These are phyloP conservation scores for Epizoanthus illoricatus DNA, from an alignment of 92 coral and sea anemone species.

Conservation along the genomic window DNA sequence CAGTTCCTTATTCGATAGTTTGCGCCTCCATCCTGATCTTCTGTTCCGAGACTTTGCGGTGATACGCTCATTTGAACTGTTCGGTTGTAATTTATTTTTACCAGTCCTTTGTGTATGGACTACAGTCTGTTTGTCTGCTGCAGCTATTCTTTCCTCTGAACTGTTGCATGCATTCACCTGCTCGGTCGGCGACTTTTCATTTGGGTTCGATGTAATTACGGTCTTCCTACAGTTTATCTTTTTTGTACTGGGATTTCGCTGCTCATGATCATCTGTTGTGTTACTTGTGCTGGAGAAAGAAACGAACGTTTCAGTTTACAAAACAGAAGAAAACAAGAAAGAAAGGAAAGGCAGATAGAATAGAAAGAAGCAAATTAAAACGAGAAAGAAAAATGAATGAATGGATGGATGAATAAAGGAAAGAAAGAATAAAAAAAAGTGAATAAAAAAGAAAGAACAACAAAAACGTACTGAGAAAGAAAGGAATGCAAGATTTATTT, in stretches of 20 bases:
- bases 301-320: background rate
- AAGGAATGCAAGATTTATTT: too few relatives aligned
- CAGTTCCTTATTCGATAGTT: constrained; percentile 57
- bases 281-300: constrained; percentile 8
- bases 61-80: background rate
- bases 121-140: background rate
- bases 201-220: too few relatives aligned
- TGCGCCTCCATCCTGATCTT: constrained; percentile 50
- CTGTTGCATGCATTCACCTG: background rate
- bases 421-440: background rate
- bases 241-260: background rate
- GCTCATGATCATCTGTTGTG: background rate
- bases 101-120: background rate
- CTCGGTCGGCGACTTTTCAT: too few relatives aligned
- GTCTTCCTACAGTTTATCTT: background rate
- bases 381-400: background rate
- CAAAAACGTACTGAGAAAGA: background rate
- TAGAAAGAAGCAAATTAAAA: background rate
- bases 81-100: background rate
- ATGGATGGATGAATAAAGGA: background rate
- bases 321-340: background rate
- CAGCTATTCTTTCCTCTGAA: background rate
- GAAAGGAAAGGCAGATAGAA: background rate
- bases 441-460: background rate
- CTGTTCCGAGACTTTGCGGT: constrained; percentile 31